These are phyloP conservation scores for Aricia artaxerxes DNA, from an alignment of 2,888 invertebrate genomes.

Conservation along the genomic window DNA sequence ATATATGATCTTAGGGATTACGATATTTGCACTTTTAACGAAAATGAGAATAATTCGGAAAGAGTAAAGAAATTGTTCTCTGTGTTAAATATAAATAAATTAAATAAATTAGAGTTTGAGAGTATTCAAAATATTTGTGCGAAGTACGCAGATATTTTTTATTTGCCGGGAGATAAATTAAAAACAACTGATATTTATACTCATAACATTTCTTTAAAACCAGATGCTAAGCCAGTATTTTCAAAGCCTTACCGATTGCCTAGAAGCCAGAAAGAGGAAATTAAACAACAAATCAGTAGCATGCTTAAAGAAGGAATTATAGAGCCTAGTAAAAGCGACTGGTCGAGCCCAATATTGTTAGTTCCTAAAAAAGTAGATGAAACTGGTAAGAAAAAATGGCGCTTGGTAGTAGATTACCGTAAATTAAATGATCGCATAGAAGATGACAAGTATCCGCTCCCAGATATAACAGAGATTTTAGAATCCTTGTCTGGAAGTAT, in stretches of 20 bases:
- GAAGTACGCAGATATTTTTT: constrained; percentile 36
- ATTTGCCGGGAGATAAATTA: constrained; percentile 34
- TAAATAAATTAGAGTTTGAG: constrained; percentile 32
- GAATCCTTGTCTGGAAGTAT: constrained; percentile 35
- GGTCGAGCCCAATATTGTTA: constrained; percentile 42
- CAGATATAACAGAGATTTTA: constrained; percentile 24
- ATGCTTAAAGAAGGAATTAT: constrained; percentile 31
- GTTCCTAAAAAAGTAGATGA: constrained; percentile 42
- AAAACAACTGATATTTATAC: constrained; percentile 33
- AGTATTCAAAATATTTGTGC: constrained; percentile 34
- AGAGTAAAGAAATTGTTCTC: constrained; percentile 41
- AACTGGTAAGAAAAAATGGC: constrained; percentile 39
- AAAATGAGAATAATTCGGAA: constrained; percentile 35
- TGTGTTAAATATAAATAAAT: constrained; percentile 30
- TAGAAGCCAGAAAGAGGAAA: constrained; percentile 28
- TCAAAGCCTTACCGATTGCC: constrained; percentile 28
- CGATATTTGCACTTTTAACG: constrained; percentile 35
- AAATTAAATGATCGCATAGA: constrained; percentile 34
- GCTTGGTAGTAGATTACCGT: constrained; percentile 40
- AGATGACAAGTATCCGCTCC: constrained; percentile 37
- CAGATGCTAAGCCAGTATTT: constrained; percentile 27
- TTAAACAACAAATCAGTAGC: constrained; percentile 33
- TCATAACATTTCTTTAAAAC: constrained; percentile 34
- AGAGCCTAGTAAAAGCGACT: constrained; percentile 36
- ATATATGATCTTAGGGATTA: constrained; percentile 32